Evolutionary conservation across 2,113 vertebrate species (phyloP).

Genomic region (Trematocara macrostoma): DNA sequence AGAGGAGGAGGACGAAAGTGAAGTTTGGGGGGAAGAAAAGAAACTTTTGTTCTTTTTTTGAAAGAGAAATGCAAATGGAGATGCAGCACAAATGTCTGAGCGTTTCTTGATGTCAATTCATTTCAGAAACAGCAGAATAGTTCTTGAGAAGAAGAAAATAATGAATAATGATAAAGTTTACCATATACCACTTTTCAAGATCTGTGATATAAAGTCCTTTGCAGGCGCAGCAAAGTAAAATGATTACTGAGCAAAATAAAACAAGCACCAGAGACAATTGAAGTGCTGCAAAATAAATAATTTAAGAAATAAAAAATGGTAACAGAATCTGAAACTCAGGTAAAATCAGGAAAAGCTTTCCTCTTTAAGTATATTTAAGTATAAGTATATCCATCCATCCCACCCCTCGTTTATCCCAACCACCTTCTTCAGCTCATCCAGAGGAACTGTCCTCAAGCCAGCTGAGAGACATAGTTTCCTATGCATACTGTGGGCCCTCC

Average conservation of each 20-base stretch:
- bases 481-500: background rate
- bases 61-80: background rate
- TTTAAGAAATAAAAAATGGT: background rate
- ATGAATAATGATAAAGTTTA: background rate
- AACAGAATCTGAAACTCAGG: background rate
- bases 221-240: background rate
- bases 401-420: background rate
- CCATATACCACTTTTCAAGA: background rate
- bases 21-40: background rate
- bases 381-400: background rate
- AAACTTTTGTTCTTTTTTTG: background rate
- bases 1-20: slow-evolving; percentile 4
- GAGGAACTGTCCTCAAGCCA: background rate
- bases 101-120: background rate
- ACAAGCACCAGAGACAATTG: background rate
- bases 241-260: background rate
- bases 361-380: background rate
- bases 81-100: background rate
- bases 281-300: background rate
- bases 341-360: background rate
- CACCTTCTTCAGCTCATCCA: background rate
- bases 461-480: background rate
- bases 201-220: background rate
- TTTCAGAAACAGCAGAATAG: background rate
- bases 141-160: background rate